Evolutionary conservation across 2,797 vertebrate species (phyloP), one percentile per base, ranked within the genome.

Genomic region (Balearica regulorum): DNA sequence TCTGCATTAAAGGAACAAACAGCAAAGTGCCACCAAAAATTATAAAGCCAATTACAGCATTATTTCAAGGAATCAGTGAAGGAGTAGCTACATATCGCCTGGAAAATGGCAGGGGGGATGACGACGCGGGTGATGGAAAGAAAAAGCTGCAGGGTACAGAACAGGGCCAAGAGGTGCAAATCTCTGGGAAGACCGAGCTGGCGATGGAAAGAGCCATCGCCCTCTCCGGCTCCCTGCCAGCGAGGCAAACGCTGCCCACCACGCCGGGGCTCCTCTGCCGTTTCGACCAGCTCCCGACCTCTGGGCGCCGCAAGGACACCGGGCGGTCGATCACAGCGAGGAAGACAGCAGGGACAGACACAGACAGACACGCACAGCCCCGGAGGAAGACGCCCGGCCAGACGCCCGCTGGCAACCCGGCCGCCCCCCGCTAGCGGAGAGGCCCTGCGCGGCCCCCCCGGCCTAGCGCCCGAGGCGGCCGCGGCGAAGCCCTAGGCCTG

Each of bases 21-120:
- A 66, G 8, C 5, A 7, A 69, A 46, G 13, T 6, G 14, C 7
- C 20, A 53, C 4, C 13, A 39, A 69, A 73, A 19, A 57, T 13
- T 14, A 75, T 3, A 53, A 48, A 41, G 4, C 0, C 0, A 17
- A 21, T 78, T 29, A 20, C 14, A 68, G 9, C 10, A 25, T 15
- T 57, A 55, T 20, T 68, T 71, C 3, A 4, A 57, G 3, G 9
- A 61, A 26, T 8, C 8, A 1, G 19, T 4, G 5, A 51, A 60
- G 48, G 9, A 41, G 1, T 2, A 57, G 5, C 17, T 28, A 33
- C 0, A 3, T 1, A 19, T 0, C 0, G 3, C 25, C 15, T 6
- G 5, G 16, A 64, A 91, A 49, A 57, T 0, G 1, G 7, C 37
- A 37, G 28, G 29, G 6, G 0, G 2, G 12, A 13, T 26, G 26